These are phyloP conservation scores for Drosophila planitibia DNA, from an alignment of 2,888 invertebrate genomes.

Conservation along the genomic window DNA sequence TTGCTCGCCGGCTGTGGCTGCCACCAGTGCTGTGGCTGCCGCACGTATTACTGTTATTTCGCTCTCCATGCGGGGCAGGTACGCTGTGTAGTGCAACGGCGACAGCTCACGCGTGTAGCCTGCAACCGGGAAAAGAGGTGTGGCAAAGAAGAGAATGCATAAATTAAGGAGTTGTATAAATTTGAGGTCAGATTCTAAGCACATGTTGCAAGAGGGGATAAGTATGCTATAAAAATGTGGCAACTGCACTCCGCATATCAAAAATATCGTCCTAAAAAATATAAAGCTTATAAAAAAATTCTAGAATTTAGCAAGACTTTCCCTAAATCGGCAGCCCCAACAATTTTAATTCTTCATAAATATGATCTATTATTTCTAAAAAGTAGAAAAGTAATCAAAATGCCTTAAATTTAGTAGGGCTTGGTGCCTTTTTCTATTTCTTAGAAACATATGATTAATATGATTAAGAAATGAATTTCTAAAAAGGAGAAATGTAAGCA, in stretches of 20 bases:
- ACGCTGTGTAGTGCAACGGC: constrained; percentile 91
- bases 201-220: constrained; percentile 1
- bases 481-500: neutral
- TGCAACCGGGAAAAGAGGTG: constrained; percentile 80
- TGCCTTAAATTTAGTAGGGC: neutral
- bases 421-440: neutral
- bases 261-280: neutral
- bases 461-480: neutral
- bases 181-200: constrained; percentile 13
- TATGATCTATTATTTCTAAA: neutral
- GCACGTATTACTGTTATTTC: constrained; percentile 87
- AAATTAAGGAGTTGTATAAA: neutral
- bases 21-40: constrained; percentile 72
- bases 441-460: neutral
- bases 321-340: neutral
- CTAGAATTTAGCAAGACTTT: neutral
- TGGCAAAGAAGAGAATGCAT: neutral
- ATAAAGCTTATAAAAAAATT: neutral
- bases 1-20: constrained; percentile 55
- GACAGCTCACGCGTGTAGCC: constrained; percentile 92
- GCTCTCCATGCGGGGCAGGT: constrained; percentile 88
- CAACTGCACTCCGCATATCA: neutral
- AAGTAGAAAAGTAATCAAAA: neutral
- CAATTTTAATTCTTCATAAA: neutral
- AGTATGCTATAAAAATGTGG: constrained; percentile 13